phyloP scores from a whole-genome alignment of 2,888 invertebrate genomes.

The Meandrusa payeni region DNA sequence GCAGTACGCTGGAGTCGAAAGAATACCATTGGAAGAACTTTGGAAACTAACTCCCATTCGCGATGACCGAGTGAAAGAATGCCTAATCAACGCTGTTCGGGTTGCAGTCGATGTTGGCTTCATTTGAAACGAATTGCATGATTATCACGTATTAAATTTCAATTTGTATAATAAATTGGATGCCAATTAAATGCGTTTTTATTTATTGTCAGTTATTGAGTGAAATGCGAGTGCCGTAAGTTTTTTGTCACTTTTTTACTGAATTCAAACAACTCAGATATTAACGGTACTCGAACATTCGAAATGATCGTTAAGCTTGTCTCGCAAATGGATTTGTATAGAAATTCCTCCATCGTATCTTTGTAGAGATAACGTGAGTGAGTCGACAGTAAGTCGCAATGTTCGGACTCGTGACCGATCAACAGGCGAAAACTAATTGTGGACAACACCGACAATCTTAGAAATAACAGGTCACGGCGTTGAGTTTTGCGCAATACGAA shows the following conservation, averaged over 20 bases:
- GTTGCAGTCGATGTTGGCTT: conserved; percentile 46
- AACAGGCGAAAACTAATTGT: conserved; percentile 65
- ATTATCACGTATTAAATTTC: not conserved
- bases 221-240: conserved; percentile 13
- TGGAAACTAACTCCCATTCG: conserved; percentile 47
- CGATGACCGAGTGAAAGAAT: conserved; percentile 38
- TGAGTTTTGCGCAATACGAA: conserved; percentile 10
- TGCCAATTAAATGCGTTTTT: conserved; percentile 1
- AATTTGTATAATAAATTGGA: conserved; percentile 5
- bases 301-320: conserved; percentile 36
- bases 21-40: conserved; percentile 45
- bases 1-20: conserved; percentile 35
- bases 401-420: conserved; percentile 58
- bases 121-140: conserved; percentile 40
- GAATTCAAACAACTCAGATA: conserved; percentile 19
- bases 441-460: conserved; percentile 37
- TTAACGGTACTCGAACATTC: conserved; percentile 37
- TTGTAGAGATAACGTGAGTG: conserved; percentile 52
- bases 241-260: conserved; percentile 5
- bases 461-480: conserved; percentile 29
- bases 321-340: conserved; percentile 51
- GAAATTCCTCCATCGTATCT: conserved; percentile 51
- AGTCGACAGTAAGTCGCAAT: conserved; percentile 60
- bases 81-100: conserved; percentile 43
- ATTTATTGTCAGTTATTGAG: conserved; percentile 5